Conservation (phyloP, 2,797 vertebrate genomes). For the Aulostomus chinensis region DNA sequence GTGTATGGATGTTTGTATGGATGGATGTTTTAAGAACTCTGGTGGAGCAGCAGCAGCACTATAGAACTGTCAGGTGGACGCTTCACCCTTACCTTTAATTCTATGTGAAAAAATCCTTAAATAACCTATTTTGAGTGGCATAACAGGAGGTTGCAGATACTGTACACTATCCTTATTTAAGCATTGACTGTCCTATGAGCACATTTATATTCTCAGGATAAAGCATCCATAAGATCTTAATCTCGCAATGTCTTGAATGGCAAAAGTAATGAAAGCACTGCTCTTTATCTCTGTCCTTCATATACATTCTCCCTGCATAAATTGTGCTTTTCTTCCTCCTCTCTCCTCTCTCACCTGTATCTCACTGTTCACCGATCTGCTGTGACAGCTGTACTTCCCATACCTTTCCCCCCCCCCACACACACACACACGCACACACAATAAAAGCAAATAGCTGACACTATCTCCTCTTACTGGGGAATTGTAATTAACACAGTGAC, state of each 20-base stretch:
- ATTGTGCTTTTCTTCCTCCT: constrained; percentile 4
- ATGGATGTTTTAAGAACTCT: too few relatives aligned
- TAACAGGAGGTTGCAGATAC: background rate
- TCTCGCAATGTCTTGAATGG: constrained; percentile 1
- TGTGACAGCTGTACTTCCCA: constrained; percentile 45
- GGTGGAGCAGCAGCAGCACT: too few relatives aligned
- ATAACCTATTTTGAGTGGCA: background rate
- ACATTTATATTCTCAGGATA: constrained; percentile 1
- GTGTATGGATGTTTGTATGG: too few relatives aligned
- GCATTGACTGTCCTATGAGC: background rate
- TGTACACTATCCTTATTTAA: background rate
- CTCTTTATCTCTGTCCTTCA: constrained; percentile 14
- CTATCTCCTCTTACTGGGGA: too few relatives aligned
- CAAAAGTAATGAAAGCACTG: constrained; percentile 1
- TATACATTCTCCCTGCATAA: constrained; percentile 1
- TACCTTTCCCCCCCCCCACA: constrained; percentile 12
- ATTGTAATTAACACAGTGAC: too few relatives aligned
- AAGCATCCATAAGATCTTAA: constrained; percentile 3
- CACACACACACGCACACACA: background rate
- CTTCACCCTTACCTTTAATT: too few relatives aligned
- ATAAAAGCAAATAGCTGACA: constrained; percentile 10
- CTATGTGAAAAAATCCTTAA: background rate
- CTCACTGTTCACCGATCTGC: constrained; percentile 23
- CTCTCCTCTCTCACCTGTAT: constrained; percentile 23
- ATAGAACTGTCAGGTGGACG: too few relatives aligned